Evolutionary conservation across 2,888 invertebrate species (phyloP), one percentile per base, ranked within the genome.

Genomic region (Lithophane socia): DNA sequence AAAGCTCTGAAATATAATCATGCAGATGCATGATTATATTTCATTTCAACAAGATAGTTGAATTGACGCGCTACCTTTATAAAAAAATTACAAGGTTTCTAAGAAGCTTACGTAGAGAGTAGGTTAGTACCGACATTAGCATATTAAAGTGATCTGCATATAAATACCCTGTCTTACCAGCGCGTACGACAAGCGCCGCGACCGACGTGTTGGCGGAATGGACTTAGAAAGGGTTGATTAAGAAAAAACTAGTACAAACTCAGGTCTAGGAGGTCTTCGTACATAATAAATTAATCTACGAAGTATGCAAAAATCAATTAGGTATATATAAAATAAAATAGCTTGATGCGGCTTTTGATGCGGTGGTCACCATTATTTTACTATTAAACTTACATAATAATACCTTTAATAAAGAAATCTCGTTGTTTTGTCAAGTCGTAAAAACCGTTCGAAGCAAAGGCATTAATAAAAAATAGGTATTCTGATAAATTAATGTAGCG

Each of bases 141-240:
- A 87, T 89, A 86, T 86, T 85, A 85, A 87, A 90, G 88, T 86
- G 81, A 89, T 90, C 88, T 90, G 86, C 90, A 91, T 90, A 87
- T 85, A 90, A 88, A 90, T 88, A 83, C 69, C 66, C 74, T 49
- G 77, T 74, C 75, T 79, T 81, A 67, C 56, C 63, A 75, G 68
- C 61, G 60, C 58, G 63, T 47, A 73, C 54, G 79, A 66, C 70
- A 67, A 81, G 68, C 64, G 70, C 60, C 69, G 70, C 37, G 58
- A 67, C 54, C 72, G 75, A 75, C 72, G 60, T 75, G 69, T 71
- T 76, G 60, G 75, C 63, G 67, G 60, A 70, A 82, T 70, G 75
- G 58, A 76, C 75, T 68, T 68, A 56, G 18, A 64, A 68, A 67
- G 64, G 37, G 68, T 79, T 77, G 18, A 71, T 76, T 71, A 61